Percentiles rank a stretch among this genome's conserved stretches.
Conservation (phyloP, 2,888 invertebrate genomes). For the Brachyptera risi region DNA sequence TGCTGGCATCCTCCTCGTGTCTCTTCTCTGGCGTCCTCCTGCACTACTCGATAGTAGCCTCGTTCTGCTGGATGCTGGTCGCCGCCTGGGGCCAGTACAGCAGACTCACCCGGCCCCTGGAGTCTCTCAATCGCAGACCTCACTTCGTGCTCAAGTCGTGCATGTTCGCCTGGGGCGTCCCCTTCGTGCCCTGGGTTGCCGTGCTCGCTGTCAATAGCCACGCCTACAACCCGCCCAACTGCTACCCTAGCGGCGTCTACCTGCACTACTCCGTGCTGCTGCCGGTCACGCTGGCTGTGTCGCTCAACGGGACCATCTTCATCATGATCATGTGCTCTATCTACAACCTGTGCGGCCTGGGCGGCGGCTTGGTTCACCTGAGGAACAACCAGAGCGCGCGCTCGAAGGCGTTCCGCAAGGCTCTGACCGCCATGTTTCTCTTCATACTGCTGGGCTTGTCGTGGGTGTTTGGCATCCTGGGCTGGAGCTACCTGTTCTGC, state of each 20-base stretch:
- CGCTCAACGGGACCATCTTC: conserved; percentile 23
- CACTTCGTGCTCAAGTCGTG: conserved; percentile 29
- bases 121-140: conserved; percentile 20
- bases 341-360: conserved; percentile 7
- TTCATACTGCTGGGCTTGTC: conserved; percentile 31
- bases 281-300: conserved; percentile 24
- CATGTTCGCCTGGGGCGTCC: conserved; percentile 29
- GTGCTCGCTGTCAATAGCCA: conserved; percentile 11
- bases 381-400: conserved; percentile 36
- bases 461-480: conserved; percentile 29
- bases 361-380: conserved; percentile 45
- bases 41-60: conserved; percentile 29
- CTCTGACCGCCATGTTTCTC: conserved; percentile 25
- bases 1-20: conserved; percentile 1
- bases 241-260: conserved; percentile 26
- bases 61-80: conserved; percentile 33
- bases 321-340: conserved; percentile 20
- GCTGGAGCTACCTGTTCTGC: conserved; percentile 28
- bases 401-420: conserved; percentile 14
- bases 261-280: conserved; percentile 23
- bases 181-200: conserved; percentile 21
- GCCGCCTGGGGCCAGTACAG: conserved; percentile 28
- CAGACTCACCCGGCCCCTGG: conserved; percentile 23
- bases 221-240: conserved; percentile 21
- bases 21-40: conserved; percentile 23